These are phyloP conservation scores for Phortica okadai DNA, from an alignment of 2,888 invertebrate genomes.

Conservation along the genomic window DNA sequence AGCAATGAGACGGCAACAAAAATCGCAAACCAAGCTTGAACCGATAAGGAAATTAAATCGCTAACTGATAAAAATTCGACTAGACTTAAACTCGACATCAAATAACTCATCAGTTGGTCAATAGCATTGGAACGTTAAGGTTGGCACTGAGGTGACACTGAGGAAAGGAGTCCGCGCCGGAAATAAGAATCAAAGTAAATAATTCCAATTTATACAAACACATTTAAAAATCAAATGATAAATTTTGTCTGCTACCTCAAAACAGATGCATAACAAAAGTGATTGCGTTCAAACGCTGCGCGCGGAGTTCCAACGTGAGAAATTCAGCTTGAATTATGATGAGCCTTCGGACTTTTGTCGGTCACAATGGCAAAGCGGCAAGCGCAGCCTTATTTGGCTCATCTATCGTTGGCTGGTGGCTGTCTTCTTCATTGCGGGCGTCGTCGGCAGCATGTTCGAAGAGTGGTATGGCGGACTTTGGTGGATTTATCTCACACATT, in stretches of 20 bases:
- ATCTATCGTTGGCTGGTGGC: constrained; percentile 73
- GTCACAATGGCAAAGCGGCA: constrained; percentile 69
- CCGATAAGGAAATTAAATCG: constrained; percentile 1
- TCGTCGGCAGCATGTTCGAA: constrained; percentile 58
- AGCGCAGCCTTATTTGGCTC: constrained; percentile 64
- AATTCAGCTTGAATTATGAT: constrained; percentile 61
- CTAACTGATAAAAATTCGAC: constrained; percentile 2
- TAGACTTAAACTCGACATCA: background rate
- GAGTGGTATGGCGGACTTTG: constrained; percentile 58
- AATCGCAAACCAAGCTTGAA: background rate
- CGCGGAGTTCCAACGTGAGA: constrained; percentile 64
- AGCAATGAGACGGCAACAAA: background rate
- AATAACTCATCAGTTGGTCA: background rate
- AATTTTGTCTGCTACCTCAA: background rate
- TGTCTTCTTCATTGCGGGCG: constrained; percentile 62
- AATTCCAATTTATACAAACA: background rate
- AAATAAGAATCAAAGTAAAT: background rate
- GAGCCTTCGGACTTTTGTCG: constrained; percentile 58
- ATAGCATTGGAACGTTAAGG: constrained; percentile 3
- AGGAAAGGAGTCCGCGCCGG: background rate
- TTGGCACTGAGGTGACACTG: background rate
- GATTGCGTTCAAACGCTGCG: constrained; percentile 52
- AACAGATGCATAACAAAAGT: constrained; percentile 45
- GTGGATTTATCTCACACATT: constrained; percentile 74
- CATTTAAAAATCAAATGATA: background rate